These are phyloP conservation scores for Strongylocentrotus purpuratus DNA, from an alignment of 35 echinoderm and acorn worm species.

Conservation along the genomic window DNA sequence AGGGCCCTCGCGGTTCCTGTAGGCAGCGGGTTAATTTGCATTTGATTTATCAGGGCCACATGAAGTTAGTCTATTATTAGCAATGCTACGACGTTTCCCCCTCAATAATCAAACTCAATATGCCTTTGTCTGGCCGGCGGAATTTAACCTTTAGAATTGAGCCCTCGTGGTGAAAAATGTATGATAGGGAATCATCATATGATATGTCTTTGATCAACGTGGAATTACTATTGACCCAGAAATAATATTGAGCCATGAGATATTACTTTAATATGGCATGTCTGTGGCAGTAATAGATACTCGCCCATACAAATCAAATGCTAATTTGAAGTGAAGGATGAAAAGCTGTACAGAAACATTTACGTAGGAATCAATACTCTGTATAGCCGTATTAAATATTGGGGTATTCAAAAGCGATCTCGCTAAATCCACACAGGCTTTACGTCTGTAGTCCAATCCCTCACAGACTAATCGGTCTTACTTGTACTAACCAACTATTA, in stretches of 20 bases:
- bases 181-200: neutral
- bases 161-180: neutral
- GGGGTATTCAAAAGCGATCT: neutral
- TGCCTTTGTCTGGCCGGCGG: neutral
- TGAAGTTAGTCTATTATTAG: neutral
- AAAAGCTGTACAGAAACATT: neutral
- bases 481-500: neutral
- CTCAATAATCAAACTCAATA: neutral
- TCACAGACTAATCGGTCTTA: neutral
- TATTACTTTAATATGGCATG: conserved; percentile 7
- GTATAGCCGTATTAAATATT: neutral
- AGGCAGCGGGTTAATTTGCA: neutral
- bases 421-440: neutral
- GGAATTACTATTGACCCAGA: neutral
- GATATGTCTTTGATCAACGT: neutral
- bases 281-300: neutral
- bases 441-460: neutral
- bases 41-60: neutral
- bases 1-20: no score
- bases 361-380: neutral
- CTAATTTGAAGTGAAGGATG: neutral
- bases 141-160: neutral
- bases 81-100: neutral
- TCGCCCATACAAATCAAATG: neutral
- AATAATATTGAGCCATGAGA: neutral